Base-by-base conservation (phyloP, 1,140 invertebrate species). In the Micrasema minimum region DNA sequence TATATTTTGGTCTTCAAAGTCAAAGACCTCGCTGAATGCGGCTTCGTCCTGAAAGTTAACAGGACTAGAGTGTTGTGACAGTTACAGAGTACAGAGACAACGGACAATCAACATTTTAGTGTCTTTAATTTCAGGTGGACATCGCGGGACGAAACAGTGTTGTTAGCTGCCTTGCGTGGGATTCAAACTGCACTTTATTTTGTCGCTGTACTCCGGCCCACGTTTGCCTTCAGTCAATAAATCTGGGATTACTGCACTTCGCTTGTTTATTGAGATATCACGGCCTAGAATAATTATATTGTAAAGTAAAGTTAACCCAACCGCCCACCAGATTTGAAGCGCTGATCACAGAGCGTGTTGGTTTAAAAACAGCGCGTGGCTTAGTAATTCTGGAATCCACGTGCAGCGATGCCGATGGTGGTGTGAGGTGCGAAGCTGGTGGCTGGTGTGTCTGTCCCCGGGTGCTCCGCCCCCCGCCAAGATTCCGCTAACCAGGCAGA, bases 401-500 rank as follows among this genome's bases (percentile, higher is more conserved):
- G n/a, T n/a, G n/a, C n/a, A n/a, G 18, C 26, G 48, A 31, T 37
- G 64, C 31, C 48, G 16, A 22, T 50, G 11, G 26, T 46, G 62
- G n/a, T 11, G 26, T 31, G 18, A 14, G 23, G 23, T 55, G n/a
- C n/a, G n/a, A n/a, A 50, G 64, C 45, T 38, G 48, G 20, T 18
- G 10, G 43, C 46, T 31, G 64, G 18, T 35, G 64, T 50, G 26
- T 14, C 37, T 57, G 5, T 23, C 20, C 18, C 23, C 12, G n/a
- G 11, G 64, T 35, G 45, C 10, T 61, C 26, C 10, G 22, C 26
- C 12, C 41, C 16, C 61, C 68, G 43, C 53, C 72, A 75, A 75
- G 53, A 75, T 75, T 75, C 73, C 73, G 73, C 66, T 75, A 61
- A 69, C 69, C 46, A 75, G 72, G 73, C 73, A 75, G 70, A 75